Conservation (phyloP, 92 coral and sea anemone genomes). For the Phenganax stokvisi region DNA sequence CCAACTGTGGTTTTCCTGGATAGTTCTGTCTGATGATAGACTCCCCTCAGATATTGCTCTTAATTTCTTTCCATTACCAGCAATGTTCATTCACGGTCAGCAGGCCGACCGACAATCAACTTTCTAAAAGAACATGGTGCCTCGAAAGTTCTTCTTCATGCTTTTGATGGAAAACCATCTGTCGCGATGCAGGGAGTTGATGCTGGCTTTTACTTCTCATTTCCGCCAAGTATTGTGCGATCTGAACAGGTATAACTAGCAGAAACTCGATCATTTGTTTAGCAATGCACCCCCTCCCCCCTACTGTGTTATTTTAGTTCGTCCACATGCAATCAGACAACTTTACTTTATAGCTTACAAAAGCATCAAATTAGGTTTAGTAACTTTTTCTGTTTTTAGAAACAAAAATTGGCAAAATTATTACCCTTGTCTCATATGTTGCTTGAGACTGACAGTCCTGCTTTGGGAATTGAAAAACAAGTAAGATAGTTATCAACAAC, state of each 20-base stretch:
- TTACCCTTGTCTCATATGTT: conserved; percentile 82
- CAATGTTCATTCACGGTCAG: conserved; percentile 91
- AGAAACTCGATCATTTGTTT: neutral
- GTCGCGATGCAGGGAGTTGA: conserved; percentile 89
- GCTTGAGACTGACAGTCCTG: conserved; percentile 97
- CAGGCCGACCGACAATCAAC: conserved; percentile 87
- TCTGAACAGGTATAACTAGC: conserved; percentile 68
- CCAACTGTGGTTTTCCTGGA: neutral
- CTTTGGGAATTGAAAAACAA: conserved; percentile 94
- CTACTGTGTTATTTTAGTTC: too few relatives aligned
- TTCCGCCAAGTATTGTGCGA: conserved; percentile 85
- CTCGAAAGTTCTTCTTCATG: conserved; percentile 79
- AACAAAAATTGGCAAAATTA: conserved; percentile 86
- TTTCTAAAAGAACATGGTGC: conserved; percentile 85
- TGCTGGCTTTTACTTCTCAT: conserved; percentile 79
- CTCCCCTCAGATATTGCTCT: neutral
- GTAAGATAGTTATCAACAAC: conserved; percentile 32
- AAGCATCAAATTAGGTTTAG: neutral
- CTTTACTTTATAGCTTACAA: too few relatives aligned
- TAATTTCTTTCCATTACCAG: conserved; percentile 42
- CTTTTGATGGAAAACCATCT: conserved; percentile 94
- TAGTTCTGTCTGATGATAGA: neutral
- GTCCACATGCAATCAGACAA: too few relatives aligned
- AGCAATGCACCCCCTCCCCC: neutral
- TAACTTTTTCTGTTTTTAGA: conserved; percentile 44